Percentiles rank a stretch among this genome's conserved stretches.
These are phyloP conservation scores for Callimico goeldii DNA, from an alignment of 2,797 vertebrate genomes.

Conservation along the genomic window DNA sequence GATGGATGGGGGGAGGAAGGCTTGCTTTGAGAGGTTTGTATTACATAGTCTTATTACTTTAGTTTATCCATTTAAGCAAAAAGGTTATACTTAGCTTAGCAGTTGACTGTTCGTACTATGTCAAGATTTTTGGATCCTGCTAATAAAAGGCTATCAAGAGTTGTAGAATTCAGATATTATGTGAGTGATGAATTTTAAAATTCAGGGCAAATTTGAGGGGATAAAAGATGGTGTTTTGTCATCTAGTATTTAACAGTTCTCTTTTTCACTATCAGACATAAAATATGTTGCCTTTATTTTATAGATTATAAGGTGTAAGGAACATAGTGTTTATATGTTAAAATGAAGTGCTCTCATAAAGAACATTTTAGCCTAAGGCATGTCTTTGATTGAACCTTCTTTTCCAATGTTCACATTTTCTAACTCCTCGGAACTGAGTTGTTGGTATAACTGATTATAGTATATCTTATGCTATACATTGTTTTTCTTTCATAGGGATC, in stretches of 20 bases:
- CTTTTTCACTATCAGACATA: not conserved
- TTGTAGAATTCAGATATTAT: not conserved
- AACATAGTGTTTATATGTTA: not conserved
- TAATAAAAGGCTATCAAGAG: not conserved
- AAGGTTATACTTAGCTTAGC: not conserved
- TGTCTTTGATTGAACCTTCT: not conserved
- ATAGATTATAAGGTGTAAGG: not conserved
- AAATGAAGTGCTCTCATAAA: not conserved
- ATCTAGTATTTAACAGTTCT: not conserved
- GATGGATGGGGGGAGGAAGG: not conserved
- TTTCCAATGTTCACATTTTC: not conserved
- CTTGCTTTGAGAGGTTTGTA: not conserved
- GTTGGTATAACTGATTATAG: not conserved
- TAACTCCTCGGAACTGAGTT: conserved; percentile 2
- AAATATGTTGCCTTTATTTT: not conserved
- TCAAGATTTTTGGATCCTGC: not conserved
- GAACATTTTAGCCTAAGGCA: not conserved
- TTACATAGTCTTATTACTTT: not conserved
- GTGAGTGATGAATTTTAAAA: conserved; percentile 1
- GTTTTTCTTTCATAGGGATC: conserved; percentile 47
- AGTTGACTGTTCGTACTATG: not conserved
- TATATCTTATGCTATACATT: not conserved
- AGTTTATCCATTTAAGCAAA: not conserved
- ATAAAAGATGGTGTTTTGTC: not conserved
- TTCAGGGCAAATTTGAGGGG: not conserved